Conservation (phyloP, 2,797 vertebrate genomes). For the Clarias pachynema region DNA sequence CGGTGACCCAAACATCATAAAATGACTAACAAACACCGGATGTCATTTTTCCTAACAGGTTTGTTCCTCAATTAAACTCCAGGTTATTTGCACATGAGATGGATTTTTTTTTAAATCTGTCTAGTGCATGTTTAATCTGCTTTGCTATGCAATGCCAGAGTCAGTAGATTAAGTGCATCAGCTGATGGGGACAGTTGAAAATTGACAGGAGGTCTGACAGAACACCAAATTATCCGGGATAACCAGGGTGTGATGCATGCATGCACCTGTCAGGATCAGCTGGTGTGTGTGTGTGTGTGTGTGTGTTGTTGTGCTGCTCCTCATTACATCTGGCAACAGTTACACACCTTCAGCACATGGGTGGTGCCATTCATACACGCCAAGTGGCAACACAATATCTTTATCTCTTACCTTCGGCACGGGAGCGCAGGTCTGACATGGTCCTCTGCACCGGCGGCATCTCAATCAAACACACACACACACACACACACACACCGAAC, state of each 20-base stretch:
- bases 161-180: not conserved
- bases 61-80: too few relatives aligned
- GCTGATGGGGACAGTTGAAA: not conserved
- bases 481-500: constrained; percentile 37
- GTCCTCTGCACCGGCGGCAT: constrained; percentile 92
- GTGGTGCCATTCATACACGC: not conserved
- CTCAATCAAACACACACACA: constrained; percentile 47
- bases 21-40: too few relatives aligned
- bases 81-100: not conserved
- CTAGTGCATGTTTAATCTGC: not conserved
- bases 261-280: not conserved
- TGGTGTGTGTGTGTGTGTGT: not conserved
- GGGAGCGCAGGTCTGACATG: constrained; percentile 88
- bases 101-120: too few relatives aligned
- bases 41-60: not conserved
- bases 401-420: constrained; percentile 84
- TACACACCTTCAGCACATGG: not conserved
- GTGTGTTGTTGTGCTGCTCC: not conserved
- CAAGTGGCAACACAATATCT: not conserved
- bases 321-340: not conserved
- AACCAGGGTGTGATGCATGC: not conserved
- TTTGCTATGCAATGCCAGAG: not conserved
- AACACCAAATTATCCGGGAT: not conserved
- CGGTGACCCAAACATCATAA: too few relatives aligned
- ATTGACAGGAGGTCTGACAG: not conserved